These are phyloP conservation scores for Scortum barcoo DNA, from an alignment of 2,113 vertebrate genomes.

Conservation along the genomic window DNA sequence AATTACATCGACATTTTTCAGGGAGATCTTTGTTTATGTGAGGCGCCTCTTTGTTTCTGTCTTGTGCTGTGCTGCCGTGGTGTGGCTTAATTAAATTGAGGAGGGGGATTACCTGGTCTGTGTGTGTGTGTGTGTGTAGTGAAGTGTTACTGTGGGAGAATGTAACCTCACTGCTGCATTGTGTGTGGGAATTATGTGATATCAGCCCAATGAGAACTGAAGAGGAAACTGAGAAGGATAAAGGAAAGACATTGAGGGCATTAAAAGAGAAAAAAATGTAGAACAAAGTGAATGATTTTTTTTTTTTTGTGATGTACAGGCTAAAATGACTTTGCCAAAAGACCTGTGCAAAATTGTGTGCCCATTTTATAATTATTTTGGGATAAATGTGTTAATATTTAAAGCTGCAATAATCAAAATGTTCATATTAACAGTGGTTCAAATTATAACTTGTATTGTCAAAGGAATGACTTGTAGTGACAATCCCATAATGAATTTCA, in stretches of 20 bases:
- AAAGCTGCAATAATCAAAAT: neutral
- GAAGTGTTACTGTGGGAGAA: conserved; percentile 46
- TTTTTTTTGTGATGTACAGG: no score
- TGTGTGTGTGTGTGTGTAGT: conserved; percentile 22
- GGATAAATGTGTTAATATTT: neutral
- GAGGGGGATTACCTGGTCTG: conserved; percentile 60
- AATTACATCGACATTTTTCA: conserved; percentile 43
- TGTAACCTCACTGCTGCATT: conserved; percentile 36
- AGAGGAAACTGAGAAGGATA: conserved; percentile 1
- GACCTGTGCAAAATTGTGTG: neutral
- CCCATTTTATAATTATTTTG: neutral
- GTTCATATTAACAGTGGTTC: neutral
- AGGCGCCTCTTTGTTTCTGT: conserved; percentile 51
- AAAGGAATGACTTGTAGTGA: neutral
- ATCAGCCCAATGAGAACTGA: conserved; percentile 21
- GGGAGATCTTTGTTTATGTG: conserved; percentile 43
- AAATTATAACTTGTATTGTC: neutral
- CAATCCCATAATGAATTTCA: neutral
- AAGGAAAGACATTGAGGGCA: neutral
- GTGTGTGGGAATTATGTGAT: conserved; percentile 42
- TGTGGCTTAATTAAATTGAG: conserved; percentile 70
- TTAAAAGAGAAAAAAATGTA: neutral
- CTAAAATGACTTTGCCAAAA: neutral
- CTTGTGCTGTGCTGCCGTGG: conserved; percentile 14
- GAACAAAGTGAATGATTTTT: no score